These are phyloP conservation scores for Myripristis jacobus DNA, from an alignment of 2,797 vertebrate genomes.

Conservation along the genomic window DNA sequence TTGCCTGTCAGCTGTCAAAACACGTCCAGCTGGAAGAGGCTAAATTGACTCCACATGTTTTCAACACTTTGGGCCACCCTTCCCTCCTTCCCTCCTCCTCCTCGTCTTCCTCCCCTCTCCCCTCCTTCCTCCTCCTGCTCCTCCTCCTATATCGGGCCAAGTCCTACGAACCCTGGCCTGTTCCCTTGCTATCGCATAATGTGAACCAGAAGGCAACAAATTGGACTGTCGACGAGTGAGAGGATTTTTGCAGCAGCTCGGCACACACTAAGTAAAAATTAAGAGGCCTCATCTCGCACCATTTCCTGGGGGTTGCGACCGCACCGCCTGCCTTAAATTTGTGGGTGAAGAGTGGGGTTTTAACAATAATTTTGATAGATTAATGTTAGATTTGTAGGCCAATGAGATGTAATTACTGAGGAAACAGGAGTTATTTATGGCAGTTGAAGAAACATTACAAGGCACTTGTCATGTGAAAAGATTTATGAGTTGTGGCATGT, in stretches of 20 bases:
- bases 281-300: slow-evolving; percentile 30
- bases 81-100: slow-evolving; percentile 9
- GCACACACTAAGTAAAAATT: slow-evolving; percentile 39
- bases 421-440: slow-evolving; percentile 26
- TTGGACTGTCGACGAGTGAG: slow-evolving; percentile 61
- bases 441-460: slow-evolving; percentile 12
- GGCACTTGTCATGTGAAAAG: neutral
- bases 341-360: slow-evolving; percentile 6
- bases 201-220: slow-evolving; percentile 76
- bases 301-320: slow-evolving; percentile 16
- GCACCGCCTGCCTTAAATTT: slow-evolving; percentile 35
- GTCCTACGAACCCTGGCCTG: slow-evolving; percentile 32
- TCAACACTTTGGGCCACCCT: slow-evolving; percentile 32
- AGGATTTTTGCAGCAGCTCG: slow-evolving; percentile 40
- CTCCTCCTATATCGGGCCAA: slow-evolving; percentile 24
- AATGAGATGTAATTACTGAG: slow-evolving; percentile 7
- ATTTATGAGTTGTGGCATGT: neutral
- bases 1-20: slow-evolving; percentile 82
- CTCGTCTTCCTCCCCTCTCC: slow-evolving; percentile 29
- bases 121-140: slow-evolving; percentile 34
- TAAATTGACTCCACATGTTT: slow-evolving; percentile 77
- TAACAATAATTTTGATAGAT: slow-evolving; percentile 32
- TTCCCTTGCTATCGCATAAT: slow-evolving; percentile 62
- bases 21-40: slow-evolving; percentile 75
- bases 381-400: slow-evolving; percentile 5